phyloP scores from a whole-genome alignment of 2,797 vertebrate genomes.

The Emydoidea blandingii region DNA sequence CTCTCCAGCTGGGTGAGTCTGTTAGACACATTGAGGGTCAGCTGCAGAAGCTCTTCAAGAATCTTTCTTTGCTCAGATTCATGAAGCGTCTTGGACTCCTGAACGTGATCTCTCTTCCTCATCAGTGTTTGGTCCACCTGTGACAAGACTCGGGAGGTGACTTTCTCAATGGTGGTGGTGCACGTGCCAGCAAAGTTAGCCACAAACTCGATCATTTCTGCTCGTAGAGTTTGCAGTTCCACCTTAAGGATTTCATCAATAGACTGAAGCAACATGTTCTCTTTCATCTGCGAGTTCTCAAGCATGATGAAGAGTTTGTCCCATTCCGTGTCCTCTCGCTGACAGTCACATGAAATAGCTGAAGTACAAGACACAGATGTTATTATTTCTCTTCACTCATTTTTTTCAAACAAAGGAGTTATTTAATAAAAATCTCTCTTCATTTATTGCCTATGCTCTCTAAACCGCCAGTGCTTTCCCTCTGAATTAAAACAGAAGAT shows the following conservation, averaged over 20 bases:
- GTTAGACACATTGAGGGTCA: conserved; percentile 74
- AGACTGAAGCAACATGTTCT: conserved; percentile 94
- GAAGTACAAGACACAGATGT: conserved; percentile 31
- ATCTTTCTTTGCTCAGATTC: conserved; percentile 63
- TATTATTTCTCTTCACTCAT: background rate
- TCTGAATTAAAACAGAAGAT: background rate
- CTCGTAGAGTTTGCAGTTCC: conserved; percentile 86
- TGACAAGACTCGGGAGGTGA: conserved; percentile 68
- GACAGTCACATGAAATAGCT: conserved; percentile 83
- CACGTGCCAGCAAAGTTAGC: conserved; percentile 78
- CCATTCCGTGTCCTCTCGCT: conserved; percentile 87
- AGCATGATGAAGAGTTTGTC: conserved; percentile 98
- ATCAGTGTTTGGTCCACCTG: conserved; percentile 80
- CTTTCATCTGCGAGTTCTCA: conserved; percentile 97
- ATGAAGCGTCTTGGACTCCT: conserved; percentile 29
- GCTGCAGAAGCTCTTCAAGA: conserved; percentile 83
- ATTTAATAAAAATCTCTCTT: background rate
- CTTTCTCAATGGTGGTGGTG: conserved; percentile 71
- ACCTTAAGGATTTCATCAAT: conserved; percentile 86
- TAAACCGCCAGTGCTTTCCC: background rate
- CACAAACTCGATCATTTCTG: conserved; percentile 87
- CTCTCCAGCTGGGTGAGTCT: conserved; percentile 85
- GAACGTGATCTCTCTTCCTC: conserved; percentile 69
- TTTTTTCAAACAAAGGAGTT: background rate
- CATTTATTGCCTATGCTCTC: background rate